Evolutionary conservation across 2,113 vertebrate species (phyloP).

Genomic region (Callaeas wilsoni): DNA sequence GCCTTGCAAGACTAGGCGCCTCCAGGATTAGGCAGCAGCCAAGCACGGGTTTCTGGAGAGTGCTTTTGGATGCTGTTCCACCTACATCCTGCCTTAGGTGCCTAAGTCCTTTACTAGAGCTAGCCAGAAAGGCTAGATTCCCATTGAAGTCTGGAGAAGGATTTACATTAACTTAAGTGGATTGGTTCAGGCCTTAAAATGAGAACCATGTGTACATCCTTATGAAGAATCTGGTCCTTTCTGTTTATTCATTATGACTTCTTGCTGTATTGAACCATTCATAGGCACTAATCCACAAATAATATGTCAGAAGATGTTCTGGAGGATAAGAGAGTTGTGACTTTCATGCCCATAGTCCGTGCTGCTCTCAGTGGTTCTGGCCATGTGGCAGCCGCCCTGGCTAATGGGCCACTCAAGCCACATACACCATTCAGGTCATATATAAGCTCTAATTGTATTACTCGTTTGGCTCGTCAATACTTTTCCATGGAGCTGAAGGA

Average conservation of each 20-base stretch:
- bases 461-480: conserved; percentile 48
- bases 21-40: conserved; percentile 58
- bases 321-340: not conserved
- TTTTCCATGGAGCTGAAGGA: conserved; percentile 46
- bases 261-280: not conserved
- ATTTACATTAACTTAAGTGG: conserved; percentile 49
- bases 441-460: conserved; percentile 45
- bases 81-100: conserved; percentile 60
- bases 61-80: conserved; percentile 34
- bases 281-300: not conserved
- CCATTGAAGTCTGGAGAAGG: conserved; percentile 38
- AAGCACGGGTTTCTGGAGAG: conserved; percentile 34
- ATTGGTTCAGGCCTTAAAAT: conserved; percentile 43
- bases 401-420: not conserved
- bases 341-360: not conserved
- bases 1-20: conserved; percentile 46
- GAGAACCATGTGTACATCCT: conserved; percentile 58
- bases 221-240: conserved; percentile 5
- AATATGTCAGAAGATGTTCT: not conserved
- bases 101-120: conserved; percentile 37
- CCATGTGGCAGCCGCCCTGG: not conserved
- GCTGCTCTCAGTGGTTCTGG: not conserved
- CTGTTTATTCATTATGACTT: conserved; percentile 34
- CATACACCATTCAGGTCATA: conserved; percentile 2
- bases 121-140: conserved; percentile 44